Percentiles rank a stretch among this genome's conserved stretches.
These are phyloP conservation scores for Tenualosa thibaudeaui DNA, from an alignment of 2,797 vertebrate genomes.

Conservation along the genomic window DNA sequence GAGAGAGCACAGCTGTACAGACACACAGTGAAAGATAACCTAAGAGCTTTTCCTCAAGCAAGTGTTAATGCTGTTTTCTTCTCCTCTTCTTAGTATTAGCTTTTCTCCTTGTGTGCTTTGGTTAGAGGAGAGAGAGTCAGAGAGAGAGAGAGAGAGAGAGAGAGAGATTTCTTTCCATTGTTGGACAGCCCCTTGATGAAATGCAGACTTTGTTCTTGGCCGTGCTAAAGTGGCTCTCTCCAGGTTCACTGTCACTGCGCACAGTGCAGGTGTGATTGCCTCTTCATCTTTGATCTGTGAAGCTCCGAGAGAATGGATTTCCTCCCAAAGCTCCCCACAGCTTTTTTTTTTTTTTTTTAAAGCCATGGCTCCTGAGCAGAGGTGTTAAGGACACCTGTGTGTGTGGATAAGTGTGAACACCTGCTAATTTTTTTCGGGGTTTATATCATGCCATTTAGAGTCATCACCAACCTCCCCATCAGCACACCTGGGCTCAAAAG, in stretches of 20 bases:
- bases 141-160: not conserved
- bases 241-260: constrained; percentile 49
- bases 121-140: not conserved
- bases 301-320: constrained; percentile 55
- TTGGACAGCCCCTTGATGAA: constrained; percentile 51
- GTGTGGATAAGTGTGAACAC: not conserved
- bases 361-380: not conserved
- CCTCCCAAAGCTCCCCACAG: constrained; percentile 17
- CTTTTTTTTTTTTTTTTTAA: not conserved
- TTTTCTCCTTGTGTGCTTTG: not conserved
- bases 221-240: constrained; percentile 47
- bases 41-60: constrained; percentile 28
- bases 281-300: constrained; percentile 59
- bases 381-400: not conserved
- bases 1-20: not conserved
- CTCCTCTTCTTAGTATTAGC: constrained; percentile 10
- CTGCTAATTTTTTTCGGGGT: not conserved
- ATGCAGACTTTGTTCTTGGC: constrained; percentile 54
- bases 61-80: constrained; percentile 30
- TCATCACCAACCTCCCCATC: not conserved
- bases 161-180: not conserved
- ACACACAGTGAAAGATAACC: not conserved
- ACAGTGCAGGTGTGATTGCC: constrained; percentile 57
- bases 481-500: not conserved
- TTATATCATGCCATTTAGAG: constrained; percentile 7